A percentile compares a stretch with the other conserved stretches of the same genome.
Evolutionary conservation across 92 coral and sea anemone species (phyloP).

Genomic region (Umimayanthus kanabou): DNA sequence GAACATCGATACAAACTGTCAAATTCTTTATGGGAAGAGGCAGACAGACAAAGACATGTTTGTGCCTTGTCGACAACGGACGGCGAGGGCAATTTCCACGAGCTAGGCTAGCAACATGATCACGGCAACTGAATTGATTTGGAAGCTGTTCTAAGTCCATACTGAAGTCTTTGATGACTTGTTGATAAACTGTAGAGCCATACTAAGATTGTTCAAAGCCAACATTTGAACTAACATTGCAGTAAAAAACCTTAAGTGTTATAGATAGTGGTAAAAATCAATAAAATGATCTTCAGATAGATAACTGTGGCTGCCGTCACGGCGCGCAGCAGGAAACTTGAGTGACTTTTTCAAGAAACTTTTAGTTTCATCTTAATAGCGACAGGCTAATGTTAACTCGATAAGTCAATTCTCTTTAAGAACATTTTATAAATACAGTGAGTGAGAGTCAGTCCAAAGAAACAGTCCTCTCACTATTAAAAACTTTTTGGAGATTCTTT

Average conservation of each 20-base stretch:
- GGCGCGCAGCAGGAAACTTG: background rate
- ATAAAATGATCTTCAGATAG: too few species aligned
- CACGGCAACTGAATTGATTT: too few species aligned
- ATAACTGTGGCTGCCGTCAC: background rate
- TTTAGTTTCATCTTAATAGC: too few species aligned
- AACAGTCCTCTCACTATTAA: too few species aligned
- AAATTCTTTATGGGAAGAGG: background rate
- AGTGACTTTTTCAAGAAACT: too few species aligned
- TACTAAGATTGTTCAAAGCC: background rate
- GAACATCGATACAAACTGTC: background rate
- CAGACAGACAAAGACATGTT: background rate
- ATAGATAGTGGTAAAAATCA: background rate
- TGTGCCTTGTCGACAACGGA: background rate
- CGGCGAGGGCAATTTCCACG: background rate
- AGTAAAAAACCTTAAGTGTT: background rate
- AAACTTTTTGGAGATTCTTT: too few species aligned
- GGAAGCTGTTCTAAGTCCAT: background rate
- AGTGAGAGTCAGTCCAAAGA: too few species aligned
- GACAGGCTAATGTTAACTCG: too few species aligned
- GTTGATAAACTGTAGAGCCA: too few species aligned
- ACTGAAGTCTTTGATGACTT: background rate
- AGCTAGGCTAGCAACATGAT: background rate
- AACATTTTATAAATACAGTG: too few species aligned
- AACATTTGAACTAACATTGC: background rate
- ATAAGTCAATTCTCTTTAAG: too few species aligned